Conservation (phyloP, 2,888 invertebrate genomes). For the Barypeithes pellucidus region DNA sequence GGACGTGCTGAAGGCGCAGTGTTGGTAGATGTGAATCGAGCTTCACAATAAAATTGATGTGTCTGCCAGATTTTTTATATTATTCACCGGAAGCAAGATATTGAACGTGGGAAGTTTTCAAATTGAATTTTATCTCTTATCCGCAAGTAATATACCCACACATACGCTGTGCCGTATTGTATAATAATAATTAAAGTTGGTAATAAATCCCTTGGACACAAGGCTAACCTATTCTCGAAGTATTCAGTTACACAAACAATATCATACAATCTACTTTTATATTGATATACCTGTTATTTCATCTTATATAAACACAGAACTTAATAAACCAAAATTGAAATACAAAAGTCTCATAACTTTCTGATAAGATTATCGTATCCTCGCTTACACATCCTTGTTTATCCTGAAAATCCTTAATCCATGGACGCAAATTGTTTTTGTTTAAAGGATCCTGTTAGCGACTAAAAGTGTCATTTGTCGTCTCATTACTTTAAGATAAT, state of each 20-base stretch:
- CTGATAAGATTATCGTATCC: constrained; percentile 68
- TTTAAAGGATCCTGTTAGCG: constrained; percentile 37
- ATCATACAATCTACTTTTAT: background rate
- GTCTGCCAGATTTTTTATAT: too few relatives aligned
- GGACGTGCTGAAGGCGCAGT: too few relatives aligned
- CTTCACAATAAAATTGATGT: too few relatives aligned
- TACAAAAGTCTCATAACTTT: constrained; percentile 66
- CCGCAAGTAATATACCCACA: too few relatives aligned
- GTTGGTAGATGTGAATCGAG: too few relatives aligned
- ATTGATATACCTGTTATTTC: constrained; percentile 3
- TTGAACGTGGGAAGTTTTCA: too few relatives aligned
- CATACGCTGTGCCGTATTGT: too few relatives aligned
- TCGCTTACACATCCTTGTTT: constrained; percentile 43
- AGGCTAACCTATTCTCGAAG: too few relatives aligned
- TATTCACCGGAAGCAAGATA: too few relatives aligned
- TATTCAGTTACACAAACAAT: background rate
- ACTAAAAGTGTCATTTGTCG: constrained; percentile 22
- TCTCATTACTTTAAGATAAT: constrained; percentile 23
- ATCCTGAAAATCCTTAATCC: constrained; percentile 46
- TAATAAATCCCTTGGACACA: too few relatives aligned
- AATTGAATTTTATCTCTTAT: too few relatives aligned
- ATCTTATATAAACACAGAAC: constrained; percentile 10
- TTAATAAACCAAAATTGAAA: constrained; percentile 34
- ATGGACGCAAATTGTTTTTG: constrained; percentile 44
- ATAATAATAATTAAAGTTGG: too few relatives aligned